Conservation (phyloP, 2,113 vertebrate species). For the Canis aureus region DNA sequence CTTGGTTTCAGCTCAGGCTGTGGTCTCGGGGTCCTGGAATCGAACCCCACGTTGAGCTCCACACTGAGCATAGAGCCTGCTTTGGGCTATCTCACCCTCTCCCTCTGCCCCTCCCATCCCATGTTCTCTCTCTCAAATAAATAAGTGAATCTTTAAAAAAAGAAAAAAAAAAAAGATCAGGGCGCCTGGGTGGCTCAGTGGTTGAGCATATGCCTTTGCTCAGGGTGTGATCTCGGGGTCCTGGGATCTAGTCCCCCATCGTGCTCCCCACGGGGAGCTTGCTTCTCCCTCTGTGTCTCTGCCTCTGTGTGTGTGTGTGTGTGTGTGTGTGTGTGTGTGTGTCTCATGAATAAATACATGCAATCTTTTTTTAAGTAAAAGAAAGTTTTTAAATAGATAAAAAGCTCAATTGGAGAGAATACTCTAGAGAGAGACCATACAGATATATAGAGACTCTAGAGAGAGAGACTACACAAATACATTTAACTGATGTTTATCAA, state of each 20-base stretch:
- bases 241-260: no score
- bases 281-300: no score
- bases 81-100: neutral
- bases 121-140: neutral
- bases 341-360: no score
- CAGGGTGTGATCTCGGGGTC: no score
- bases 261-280: no score
- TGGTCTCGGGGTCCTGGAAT: neutral
- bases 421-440: neutral
- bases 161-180: neutral
- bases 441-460: no score
- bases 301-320: no score
- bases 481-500: neutral
- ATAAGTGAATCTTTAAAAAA: neutral
- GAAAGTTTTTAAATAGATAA: no score
- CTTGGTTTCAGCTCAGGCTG: neutral
- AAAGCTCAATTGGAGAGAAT: neutral
- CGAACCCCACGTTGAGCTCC: neutral
- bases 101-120: neutral
- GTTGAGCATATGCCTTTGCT: no score
- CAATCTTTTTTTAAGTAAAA: no score
- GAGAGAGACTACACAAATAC: neutral
- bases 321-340: no score
- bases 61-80: neutral
- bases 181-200: no score